phyloP scores from a whole-genome alignment of 2,888 invertebrate genomes.

The Asteroscopus sphinx region DNA sequence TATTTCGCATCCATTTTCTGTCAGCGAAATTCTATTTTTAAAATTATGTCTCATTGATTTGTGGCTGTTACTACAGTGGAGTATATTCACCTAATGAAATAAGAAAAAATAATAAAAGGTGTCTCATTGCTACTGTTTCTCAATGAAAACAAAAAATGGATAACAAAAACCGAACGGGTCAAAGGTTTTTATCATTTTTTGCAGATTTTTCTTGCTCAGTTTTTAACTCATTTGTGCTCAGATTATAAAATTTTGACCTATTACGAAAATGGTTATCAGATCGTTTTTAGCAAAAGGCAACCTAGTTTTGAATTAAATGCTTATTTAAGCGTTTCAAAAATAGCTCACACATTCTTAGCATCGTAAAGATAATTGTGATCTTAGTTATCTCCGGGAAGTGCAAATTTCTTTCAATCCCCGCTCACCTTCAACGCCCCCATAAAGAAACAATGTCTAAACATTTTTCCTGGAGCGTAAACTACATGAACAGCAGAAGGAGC shows the following conservation, averaged over 20 bases:
- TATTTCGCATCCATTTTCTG: conserved; percentile 14
- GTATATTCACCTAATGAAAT: not conserved
- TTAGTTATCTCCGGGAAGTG: not conserved
- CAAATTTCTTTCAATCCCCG: not conserved
- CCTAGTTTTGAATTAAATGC: not conserved
- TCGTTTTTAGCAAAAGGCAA: not conserved
- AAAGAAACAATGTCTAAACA: conserved; percentile 20
- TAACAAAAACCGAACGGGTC: too few species aligned
- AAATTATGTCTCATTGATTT: conserved; percentile 34
- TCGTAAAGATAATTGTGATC: too few species aligned
- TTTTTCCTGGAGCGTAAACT: conserved; percentile 21
- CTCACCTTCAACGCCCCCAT: conserved; percentile 6
- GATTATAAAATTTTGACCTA: too few species aligned
- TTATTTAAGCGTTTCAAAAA: not conserved
- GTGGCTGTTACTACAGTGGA: conserved; percentile 19
- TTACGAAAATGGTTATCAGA: not conserved
- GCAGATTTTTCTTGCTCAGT: too few species aligned
- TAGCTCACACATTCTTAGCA: not conserved
- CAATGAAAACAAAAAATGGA: too few species aligned
- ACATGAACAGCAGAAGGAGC: conserved; percentile 18
- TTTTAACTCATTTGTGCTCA: too few species aligned
- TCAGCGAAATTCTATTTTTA: conserved; percentile 37
- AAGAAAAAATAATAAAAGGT: not conserved
- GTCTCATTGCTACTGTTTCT: not conserved
- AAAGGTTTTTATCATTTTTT: too few species aligned